Evolutionary conservation across 2,888 invertebrate genomes (phyloP).

Genomic region (Bembecia ichneumoniformis): DNA sequence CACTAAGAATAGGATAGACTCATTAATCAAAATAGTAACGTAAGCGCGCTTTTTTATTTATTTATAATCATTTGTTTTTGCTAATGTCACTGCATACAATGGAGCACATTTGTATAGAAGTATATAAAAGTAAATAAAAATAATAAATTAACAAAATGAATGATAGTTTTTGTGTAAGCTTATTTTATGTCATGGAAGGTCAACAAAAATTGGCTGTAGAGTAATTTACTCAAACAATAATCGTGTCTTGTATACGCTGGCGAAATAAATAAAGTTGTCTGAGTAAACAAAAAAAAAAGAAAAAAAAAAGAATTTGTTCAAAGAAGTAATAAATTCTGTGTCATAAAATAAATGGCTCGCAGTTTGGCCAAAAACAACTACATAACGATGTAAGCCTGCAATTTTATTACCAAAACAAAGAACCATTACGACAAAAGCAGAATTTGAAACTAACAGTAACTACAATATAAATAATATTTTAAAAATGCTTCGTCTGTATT

Average conservation of each 20-base stretch:
- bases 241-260: not conserved
- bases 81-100: no score
- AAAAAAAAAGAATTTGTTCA: constrained; percentile 8
- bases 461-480: not conserved
- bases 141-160: no score
- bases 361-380: constrained; percentile 15
- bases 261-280: constrained; percentile 6
- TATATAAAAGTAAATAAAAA: no score
- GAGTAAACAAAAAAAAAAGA: constrained; percentile 5
- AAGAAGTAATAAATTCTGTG: constrained; percentile 4
- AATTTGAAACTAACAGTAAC: not conserved
- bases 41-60: no score
- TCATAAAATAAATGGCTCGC: not conserved
- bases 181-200: no score
- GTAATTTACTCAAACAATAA: no score
- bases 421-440: constrained; percentile 5
- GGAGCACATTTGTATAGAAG: no score
- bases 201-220: no score
- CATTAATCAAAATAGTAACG: not conserved
- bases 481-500: constrained; percentile 4
- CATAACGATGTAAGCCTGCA: constrained; percentile 8
- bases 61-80: no score
- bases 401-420: constrained; percentile 16
- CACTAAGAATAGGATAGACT: constrained; percentile 20
- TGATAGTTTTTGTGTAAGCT: no score